A percentile compares a stretch with the other conserved stretches of the same genome.
These are phyloP conservation scores for Helostoma temminkii DNA, from an alignment of 2,797 vertebrate genomes.

Conservation along the genomic window DNA sequence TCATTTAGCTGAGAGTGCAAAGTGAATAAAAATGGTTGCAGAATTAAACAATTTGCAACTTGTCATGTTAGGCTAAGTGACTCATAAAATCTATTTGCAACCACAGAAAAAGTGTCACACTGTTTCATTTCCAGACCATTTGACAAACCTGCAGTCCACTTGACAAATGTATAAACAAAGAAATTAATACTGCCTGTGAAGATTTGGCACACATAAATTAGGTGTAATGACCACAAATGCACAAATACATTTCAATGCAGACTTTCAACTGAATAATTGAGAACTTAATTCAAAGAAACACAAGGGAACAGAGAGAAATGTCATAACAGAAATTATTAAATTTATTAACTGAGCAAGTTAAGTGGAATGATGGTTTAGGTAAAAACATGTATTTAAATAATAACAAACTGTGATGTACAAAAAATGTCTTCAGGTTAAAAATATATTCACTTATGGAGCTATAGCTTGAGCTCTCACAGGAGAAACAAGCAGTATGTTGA, in stretches of 20 bases:
- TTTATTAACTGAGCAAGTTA: background rate
- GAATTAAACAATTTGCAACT: conserved; percentile 41
- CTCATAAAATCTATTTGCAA: conserved; percentile 27
- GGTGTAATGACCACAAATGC: background rate
- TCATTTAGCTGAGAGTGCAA: conserved; percentile 30
- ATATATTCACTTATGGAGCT: background rate
- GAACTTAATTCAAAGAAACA: background rate
- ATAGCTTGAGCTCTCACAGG: background rate
- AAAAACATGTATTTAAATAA: background rate
- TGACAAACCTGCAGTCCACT: background rate
- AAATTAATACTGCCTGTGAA: background rate
- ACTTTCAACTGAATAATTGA: background rate
- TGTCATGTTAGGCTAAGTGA: conserved; percentile 21
- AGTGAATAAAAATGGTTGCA: conserved; percentile 34
- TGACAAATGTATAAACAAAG: conserved; percentile 2
- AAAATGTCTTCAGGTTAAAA: background rate
- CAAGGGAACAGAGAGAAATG: background rate
- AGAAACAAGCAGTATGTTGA: conserved; percentile 5
- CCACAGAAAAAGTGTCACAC: background rate
- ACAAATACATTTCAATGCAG: conserved; percentile 5
- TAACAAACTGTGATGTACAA: background rate
- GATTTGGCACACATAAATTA: background rate
- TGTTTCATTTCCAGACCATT: background rate
- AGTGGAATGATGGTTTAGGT: background rate
- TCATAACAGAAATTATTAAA: background rate